A percentile compares a stretch with the other conserved stretches of the same genome.
Evolutionary conservation across 2,113 vertebrate species (phyloP).

Genomic region (Grammomys dolichurus): DNA sequence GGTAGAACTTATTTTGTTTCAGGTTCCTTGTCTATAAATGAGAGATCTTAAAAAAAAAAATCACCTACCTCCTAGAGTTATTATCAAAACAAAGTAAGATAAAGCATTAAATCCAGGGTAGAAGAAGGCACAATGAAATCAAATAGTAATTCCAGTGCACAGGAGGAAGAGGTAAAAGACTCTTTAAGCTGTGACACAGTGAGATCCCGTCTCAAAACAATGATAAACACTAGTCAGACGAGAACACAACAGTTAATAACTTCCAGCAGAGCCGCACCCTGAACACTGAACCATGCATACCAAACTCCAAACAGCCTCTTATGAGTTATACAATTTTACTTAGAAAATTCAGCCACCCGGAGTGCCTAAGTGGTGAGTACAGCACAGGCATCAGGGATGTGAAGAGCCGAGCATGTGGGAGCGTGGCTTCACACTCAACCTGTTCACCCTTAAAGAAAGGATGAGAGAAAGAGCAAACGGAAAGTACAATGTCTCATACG

Average conservation of each 20-base stretch:
- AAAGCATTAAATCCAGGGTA: constrained; percentile 8
- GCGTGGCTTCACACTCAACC: neutral
- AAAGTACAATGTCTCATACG: neutral
- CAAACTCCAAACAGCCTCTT: neutral
- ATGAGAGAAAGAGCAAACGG: neutral
- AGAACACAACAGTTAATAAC: neutral
- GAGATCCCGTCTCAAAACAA: neutral
- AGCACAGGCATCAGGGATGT: neutral
- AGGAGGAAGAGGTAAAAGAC: neutral
- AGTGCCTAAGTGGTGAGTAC: neutral
- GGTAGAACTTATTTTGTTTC: neutral
- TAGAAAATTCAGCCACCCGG: neutral
- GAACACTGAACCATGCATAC: neutral
- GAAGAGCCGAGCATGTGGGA: neutral
- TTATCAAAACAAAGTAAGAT: neutral
- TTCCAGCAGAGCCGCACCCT: neutral
- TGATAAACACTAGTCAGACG: neutral
- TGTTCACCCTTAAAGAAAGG: neutral
- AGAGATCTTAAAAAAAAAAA: neutral
- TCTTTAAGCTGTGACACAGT: neutral
- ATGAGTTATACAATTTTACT: neutral
- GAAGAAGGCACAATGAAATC: neutral
- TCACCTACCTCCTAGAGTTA: neutral
- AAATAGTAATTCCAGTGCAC: neutral
- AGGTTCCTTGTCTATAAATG: neutral